Evolutionary conservation across 2,888 invertebrate genomes (phyloP).

Genomic region (Iphiclides podalirius): DNA sequence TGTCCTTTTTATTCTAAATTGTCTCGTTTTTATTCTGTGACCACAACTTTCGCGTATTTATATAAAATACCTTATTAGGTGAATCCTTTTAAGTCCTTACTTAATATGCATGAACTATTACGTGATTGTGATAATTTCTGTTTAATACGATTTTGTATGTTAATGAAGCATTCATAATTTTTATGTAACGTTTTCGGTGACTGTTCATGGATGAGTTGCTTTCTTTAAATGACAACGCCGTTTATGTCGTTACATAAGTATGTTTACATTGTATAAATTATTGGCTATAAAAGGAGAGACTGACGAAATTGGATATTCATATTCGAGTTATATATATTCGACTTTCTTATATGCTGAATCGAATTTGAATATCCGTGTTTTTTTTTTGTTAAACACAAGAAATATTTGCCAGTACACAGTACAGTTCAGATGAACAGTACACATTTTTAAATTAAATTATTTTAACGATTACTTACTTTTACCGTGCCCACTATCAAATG

Average conservation of each 20-base stretch:
- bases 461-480: too few species aligned
- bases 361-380: too few species aligned
- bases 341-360: background rate
- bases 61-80: background rate
- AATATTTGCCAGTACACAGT: too few species aligned
- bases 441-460: too few species aligned
- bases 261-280: background rate
- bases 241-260: background rate
- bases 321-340: background rate
- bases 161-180: background rate
- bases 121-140: background rate
- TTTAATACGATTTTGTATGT: background rate
- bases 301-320: too few species aligned
- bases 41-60: too few species aligned
- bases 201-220: background rate
- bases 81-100: background rate
- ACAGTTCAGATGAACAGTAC: too few species aligned
- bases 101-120: constrained; percentile 3
- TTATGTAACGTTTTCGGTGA: background rate
- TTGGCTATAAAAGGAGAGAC: background rate
- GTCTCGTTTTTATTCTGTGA: too few species aligned
- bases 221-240: background rate
- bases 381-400: too few species aligned
- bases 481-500: too few species aligned
- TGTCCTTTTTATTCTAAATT: too few species aligned